phyloP scores from a whole-genome alignment of 2,797 vertebrate species.

The Siniperca undulata region DNA sequence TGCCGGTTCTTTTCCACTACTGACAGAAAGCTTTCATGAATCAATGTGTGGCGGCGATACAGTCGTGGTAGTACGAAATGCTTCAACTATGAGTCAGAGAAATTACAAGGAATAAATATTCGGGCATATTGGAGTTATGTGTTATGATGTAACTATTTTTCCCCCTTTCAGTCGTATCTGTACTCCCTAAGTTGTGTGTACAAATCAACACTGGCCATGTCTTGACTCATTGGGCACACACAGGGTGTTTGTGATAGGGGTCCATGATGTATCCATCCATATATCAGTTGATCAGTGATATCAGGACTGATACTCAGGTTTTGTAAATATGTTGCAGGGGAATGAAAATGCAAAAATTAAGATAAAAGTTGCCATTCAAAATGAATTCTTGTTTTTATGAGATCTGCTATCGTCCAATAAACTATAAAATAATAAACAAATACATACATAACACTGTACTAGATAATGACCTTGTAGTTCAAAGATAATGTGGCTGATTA shows the following conservation, averaged over 20 bases:
- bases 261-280: not conserved
- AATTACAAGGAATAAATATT: not conserved
- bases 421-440: not conserved
- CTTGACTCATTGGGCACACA: not conserved
- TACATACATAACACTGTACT: not conserved
- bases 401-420: not conserved
- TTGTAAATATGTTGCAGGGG: not conserved
- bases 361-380: not conserved
- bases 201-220: not conserved
- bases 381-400: not conserved
- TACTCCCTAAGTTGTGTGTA: not conserved
- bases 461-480: not conserved
- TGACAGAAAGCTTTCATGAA: conserved; percentile 60
- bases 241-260: not conserved
- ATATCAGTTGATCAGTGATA: not conserved
- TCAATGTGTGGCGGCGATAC: conserved; percentile 12
- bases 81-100: not conserved
- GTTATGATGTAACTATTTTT: not conserved
- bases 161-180: not conserved
- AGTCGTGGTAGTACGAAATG: not conserved
- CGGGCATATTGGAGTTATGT: not conserved
- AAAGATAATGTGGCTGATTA: not conserved
- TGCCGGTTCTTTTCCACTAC: conserved; percentile 45
- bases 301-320: not conserved
- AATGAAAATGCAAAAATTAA: not conserved